These are phyloP conservation scores for Sorex maritimensis DNA, from an alignment of 2,797 vertebrate genomes.

Conservation along the genomic window DNA sequence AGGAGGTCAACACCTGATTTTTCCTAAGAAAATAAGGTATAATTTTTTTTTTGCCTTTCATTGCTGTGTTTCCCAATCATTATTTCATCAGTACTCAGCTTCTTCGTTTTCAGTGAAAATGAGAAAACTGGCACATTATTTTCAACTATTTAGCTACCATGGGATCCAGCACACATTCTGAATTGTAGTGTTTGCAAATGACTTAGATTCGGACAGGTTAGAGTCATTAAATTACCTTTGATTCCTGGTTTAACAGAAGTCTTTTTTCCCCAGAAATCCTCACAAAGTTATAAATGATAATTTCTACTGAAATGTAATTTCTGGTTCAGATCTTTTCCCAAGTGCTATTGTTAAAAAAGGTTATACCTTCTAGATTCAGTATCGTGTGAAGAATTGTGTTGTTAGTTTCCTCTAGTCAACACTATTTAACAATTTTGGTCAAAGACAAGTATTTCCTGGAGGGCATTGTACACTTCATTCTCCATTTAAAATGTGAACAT, in stretches of 20 bases:
- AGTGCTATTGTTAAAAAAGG: not conserved
- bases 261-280: not conserved
- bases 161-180: not conserved
- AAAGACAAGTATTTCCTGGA: conserved; percentile 68
- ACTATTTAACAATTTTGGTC: conserved; percentile 67
- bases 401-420: conserved; percentile 63
- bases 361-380: conserved; percentile 28
- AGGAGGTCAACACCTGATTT: not conserved
- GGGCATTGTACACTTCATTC: not conserved
- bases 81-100: not conserved
- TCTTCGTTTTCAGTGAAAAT: not conserved
- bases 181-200: conserved; percentile 3
- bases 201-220: not conserved
- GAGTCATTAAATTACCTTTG: not conserved
- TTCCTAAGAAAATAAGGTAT: not conserved
- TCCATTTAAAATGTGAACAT: conserved; percentile 57
- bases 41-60: not conserved
- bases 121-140: not conserved
- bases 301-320: conserved; percentile 1
- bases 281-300: not conserved
- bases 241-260: not conserved
- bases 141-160: not conserved
- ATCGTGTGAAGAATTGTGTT: conserved; percentile 44
- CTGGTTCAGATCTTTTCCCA: not conserved
- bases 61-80: not conserved